Percentiles rank a stretch among this genome's conserved stretches.
Evolutionary conservation across 2,797 vertebrate genomes (phyloP).

Genomic region (Anas flavirostris): DNA sequence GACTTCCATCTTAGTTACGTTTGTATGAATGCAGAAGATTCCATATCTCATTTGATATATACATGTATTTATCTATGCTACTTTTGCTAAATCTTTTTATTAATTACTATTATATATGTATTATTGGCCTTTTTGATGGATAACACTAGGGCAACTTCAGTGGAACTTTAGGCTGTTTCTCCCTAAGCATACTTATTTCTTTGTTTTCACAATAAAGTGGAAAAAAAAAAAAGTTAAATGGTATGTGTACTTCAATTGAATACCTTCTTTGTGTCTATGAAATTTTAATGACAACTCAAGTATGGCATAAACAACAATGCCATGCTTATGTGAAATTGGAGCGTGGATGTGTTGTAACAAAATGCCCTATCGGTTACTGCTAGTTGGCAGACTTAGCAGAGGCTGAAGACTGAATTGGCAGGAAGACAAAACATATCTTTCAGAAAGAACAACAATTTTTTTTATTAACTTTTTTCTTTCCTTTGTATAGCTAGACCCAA

Average conservation of each 20-base stretch:
- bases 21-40: not conserved
- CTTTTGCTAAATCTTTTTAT: not conserved
- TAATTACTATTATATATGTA: not conserved
- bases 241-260: not conserved
- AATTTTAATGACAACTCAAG: not conserved
- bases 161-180: not conserved
- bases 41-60: not conserved
- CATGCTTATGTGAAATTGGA: not conserved
- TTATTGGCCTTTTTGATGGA: not conserved
- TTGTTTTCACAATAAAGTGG: not conserved
- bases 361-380: not conserved
- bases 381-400: not conserved
- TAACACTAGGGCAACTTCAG: not conserved
- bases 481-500: not conserved
- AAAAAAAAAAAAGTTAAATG: not conserved
- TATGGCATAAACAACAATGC: accelerated
- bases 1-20: not conserved
- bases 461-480: not conserved
- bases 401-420: not conserved
- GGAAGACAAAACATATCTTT: not conserved
- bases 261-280: not conserved
- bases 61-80: not conserved
- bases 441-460: not conserved
- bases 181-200: not conserved
- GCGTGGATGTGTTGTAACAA: not conserved